Evolutionary conservation across 2,113 vertebrate genomes (phyloP), one percentile per base, ranked within the genome.

Genomic region (Corythornis cristatus): DNA sequence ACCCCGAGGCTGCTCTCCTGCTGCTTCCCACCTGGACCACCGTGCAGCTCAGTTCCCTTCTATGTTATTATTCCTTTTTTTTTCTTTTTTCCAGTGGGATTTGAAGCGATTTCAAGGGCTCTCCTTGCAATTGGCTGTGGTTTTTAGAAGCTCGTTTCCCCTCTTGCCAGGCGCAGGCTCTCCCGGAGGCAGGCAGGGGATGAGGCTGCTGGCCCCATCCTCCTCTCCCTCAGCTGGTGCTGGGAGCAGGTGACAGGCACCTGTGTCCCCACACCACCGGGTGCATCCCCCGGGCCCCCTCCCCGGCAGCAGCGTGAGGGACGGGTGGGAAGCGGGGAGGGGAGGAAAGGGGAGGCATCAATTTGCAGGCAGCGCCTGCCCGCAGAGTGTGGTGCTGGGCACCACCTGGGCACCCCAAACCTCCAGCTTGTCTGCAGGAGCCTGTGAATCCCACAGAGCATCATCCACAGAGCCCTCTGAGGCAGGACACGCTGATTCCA

Each of bases 201-300:
- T 15, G 43, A 29, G 29, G 50, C 71, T 0, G 4, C 75, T 37
- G 1, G 1, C 54, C 46, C 68, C 46, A 73, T 72, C 64, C 37
- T 93, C 28, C 67, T 76, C 45, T 66, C 22, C 23, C 48, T 43
- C 86, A 73, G 83, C 72, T 90, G 92, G 60, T 0, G 3, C 65
- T 4, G 50, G 90, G 82, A 96, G 92, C 93, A 95, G 95, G 93
- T 95, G 95, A 82, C 0, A 17, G 70, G 45, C 90, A 95, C 72
- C 93, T 96, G 93, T 40, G 76, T 92, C 91, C 90, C 64, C 11
- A 2, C 5, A 19, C 50, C 79, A 45, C 71, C 4, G 7, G 31
- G 42, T 2, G 25, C 1, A 0, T 13, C 37, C 62, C 46, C 21
- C 2, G 0, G 64, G 37, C n/a, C 80, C 57, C 26, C 42, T 90